phyloP scores from a whole-genome alignment of 2,888 invertebrate species.

The Himalopsyche anomala region DNA sequence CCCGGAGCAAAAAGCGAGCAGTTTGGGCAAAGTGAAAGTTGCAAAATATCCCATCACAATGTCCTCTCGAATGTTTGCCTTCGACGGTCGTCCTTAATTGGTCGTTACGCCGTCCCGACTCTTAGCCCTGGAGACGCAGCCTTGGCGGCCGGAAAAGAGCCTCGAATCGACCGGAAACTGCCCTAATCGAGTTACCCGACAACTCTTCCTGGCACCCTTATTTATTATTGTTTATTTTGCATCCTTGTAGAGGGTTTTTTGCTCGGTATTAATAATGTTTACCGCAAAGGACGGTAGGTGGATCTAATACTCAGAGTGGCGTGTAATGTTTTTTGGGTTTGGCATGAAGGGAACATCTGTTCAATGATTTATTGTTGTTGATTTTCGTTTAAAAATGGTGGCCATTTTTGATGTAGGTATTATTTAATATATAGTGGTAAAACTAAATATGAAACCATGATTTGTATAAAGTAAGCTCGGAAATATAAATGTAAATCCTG shows the following conservation, averaged over 20 bases:
- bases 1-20: too few relatives aligned
- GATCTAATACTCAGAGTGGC: constrained; percentile 16
- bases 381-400: constrained; percentile 6
- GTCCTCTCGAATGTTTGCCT: constrained; percentile 41
- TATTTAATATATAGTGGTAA: too few relatives aligned
- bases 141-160: constrained; percentile 4
- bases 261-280: constrained; percentile 17
- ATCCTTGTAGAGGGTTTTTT: constrained; percentile 7
- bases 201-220: constrained; percentile 37
- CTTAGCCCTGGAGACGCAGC: constrained; percentile 9
- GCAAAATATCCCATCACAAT: neutral
- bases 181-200: constrained; percentile 32
- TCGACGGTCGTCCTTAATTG: constrained; percentile 57
- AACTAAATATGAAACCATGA: too few relatives aligned
- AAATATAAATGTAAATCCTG: too few relatives aligned
- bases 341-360: neutral
- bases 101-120: constrained; percentile 51
- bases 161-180: constrained; percentile 42
- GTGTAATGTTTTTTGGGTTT: neutral
- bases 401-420: constrained; percentile 28
- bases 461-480: too few relatives aligned
- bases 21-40: neutral
- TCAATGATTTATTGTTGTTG: constrained; percentile 37
- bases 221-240: constrained; percentile 40
- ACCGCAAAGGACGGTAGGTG: constrained; percentile 12